These are phyloP conservation scores for Poeciliopsis gracilis DNA, from an alignment of 2,797 vertebrate species.

Conservation along the genomic window DNA sequence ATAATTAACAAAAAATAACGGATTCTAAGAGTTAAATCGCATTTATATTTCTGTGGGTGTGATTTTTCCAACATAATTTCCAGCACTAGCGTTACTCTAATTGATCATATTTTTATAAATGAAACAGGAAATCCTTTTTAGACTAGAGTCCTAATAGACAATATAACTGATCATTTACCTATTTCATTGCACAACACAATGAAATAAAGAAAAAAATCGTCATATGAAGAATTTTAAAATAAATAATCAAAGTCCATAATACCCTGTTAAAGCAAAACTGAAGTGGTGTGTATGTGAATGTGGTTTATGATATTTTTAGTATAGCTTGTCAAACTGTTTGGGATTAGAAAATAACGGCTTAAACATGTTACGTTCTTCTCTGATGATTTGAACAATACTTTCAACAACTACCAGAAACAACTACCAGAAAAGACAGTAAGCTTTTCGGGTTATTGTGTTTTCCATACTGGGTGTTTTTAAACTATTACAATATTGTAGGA, in stretches of 20 bases:
- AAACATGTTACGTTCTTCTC: neutral
- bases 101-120: neutral
- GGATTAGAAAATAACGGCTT: neutral
- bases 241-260: too few species aligned
- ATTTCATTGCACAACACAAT: neutral
- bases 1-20: neutral
- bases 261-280: too few species aligned
- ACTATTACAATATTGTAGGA: neutral
- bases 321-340: neutral
- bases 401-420: neutral
- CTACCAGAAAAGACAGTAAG: neutral
- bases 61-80: neutral
- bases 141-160: neutral
- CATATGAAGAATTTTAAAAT: too few species aligned
- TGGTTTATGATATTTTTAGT: neutral
- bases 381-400: neutral
- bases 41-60: neutral
- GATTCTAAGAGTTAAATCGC: neutral
- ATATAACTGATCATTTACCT: neutral
- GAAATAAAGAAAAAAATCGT: too few species aligned
- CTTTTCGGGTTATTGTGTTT: neutral
- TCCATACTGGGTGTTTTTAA: neutral
- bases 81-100: neutral
- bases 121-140: neutral
- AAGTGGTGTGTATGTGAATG: too few species aligned